A percentile compares a stretch with the other conserved stretches of the same genome.
phyloP scores from a whole-genome alignment of 2,797 vertebrate species.

The Molothrus ater region DNA sequence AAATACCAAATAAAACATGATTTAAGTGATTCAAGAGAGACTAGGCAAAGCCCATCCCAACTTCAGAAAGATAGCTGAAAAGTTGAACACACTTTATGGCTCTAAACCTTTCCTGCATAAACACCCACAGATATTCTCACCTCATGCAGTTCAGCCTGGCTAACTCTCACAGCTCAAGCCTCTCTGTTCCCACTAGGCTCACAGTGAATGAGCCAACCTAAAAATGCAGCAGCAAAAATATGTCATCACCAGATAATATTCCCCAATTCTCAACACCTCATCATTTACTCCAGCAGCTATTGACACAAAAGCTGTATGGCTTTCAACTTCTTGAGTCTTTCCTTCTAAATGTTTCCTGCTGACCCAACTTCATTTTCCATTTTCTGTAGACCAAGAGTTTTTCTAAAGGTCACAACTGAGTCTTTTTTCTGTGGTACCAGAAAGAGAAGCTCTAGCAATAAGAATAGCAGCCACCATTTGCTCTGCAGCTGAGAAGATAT shows the following conservation, averaged over 20 bases:
- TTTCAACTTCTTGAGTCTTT: neutral
- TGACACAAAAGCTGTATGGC: neutral
- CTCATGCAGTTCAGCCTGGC: neutral
- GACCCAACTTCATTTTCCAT: neutral
- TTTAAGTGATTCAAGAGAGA: neutral
- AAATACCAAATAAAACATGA: neutral
- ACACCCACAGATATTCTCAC: neutral
- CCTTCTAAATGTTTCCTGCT: slow-evolving; percentile 7
- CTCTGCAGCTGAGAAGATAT: neutral
- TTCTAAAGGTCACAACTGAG: slow-evolving; percentile 17
- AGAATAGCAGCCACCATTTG: neutral
- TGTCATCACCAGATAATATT: slow-evolving; percentile 19
- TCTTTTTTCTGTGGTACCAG: neutral
- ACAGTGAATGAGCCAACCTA: neutral
- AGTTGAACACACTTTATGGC: neutral
- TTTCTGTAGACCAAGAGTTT: slow-evolving; percentile 11
- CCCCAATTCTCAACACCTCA: slow-evolving; percentile 11
- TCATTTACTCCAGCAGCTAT: neutral
- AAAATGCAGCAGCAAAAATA: slow-evolving; percentile 27
- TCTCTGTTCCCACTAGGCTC: neutral
- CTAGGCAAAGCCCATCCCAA: neutral
- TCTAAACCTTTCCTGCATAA: neutral
- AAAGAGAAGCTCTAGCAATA: neutral
- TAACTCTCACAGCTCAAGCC: neutral
- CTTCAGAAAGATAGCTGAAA: neutral